Base-by-base conservation (phyloP, 2,113 vertebrate genomes). In the Macaca mulatta region DNA sequence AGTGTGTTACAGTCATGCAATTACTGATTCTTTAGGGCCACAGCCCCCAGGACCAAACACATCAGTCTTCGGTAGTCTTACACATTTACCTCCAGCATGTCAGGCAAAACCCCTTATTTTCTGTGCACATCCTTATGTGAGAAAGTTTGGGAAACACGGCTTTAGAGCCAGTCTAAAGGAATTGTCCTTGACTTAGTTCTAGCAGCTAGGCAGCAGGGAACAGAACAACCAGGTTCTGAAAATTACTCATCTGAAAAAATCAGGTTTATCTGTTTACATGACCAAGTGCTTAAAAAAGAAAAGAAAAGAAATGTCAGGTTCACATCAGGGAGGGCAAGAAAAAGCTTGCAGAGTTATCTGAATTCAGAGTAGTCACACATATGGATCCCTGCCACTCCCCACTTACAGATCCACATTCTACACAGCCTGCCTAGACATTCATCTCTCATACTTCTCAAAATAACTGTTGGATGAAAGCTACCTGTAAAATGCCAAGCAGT, bases 401-500 rank as follows among this genome's bases (percentile, higher is more conserved):
- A 75, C 32, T 75, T 89, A 48, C 3, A 89, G 40, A 32, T 22
- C 74, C 27, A 57, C 9, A 9, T 43, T 20, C 35, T 72, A 48
- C 13, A 79, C 40, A 95, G 8, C n/a, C 59, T 95, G 32, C 72
- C n/a, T 90, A 35, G 55, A 70, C 16, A 18, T 61, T 77, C 0
- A 0, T 90, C 8, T 70, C 40, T 83, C 80, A n/a, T 82, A 17
- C 88, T 82, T 95, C 50, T 92, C 38, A 94, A 50, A 90, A n/a
- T 83, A 94, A 75, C 69, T 61, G 81, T 74, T 45, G 9, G 59
- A 40, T 96, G 25, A 93, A 89, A 88, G 5, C 87, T 96, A 30
- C 30, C 38, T 94, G 1, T 85, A 52, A 84, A 90, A 61, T 92
- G 52, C 78, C 40, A 72, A 35, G 35, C 84, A 6, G 10, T 96